A percentile compares a stretch with the other conserved stretches of the same genome.
Evolutionary conservation across 2,113 vertebrate species (phyloP).

Genomic region (Callospermophilus lateralis): DNA sequence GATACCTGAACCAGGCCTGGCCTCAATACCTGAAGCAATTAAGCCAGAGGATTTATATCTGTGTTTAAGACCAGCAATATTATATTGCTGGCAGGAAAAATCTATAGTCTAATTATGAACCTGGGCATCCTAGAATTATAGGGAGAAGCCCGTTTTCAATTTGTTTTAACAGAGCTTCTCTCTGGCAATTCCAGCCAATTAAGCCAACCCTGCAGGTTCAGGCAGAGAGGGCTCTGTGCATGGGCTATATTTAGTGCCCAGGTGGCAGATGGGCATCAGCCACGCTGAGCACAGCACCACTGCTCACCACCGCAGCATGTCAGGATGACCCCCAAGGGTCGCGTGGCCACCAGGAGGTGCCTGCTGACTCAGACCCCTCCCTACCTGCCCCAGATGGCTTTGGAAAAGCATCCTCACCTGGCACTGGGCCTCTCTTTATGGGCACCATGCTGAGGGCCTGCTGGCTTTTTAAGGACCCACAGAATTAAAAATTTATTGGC

Average conservation of each 20-base stretch:
- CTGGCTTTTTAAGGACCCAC: slow-evolving; percentile 18
- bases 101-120: not conserved
- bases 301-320: not conserved
- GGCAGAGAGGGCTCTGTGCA: not conserved
- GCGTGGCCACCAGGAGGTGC: not conserved
- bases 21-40: not conserved
- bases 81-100: slow-evolving; percentile 44
- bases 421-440: not conserved
- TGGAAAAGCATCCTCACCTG: slow-evolving; percentile 36
- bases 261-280: slow-evolving; percentile 53
- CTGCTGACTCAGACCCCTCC: not conserved
- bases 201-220: not conserved
- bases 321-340: slow-evolving; percentile 49
- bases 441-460: not conserved
- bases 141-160: slow-evolving; percentile 38
- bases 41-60: not conserved
- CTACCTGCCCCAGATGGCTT: not conserved
- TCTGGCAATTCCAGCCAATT: slow-evolving; percentile 15
- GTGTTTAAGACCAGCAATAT: not conserved
- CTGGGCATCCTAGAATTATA: not conserved
- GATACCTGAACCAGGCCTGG: not conserved
- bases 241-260: slow-evolving; percentile 73
- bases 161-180: slow-evolving; percentile 32
- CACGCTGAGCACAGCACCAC: not conserved
- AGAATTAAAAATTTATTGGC: slow-evolving; percentile 27